Conservation (phyloP, 2,888 invertebrate genomes). For the Agrochola lota region DNA sequence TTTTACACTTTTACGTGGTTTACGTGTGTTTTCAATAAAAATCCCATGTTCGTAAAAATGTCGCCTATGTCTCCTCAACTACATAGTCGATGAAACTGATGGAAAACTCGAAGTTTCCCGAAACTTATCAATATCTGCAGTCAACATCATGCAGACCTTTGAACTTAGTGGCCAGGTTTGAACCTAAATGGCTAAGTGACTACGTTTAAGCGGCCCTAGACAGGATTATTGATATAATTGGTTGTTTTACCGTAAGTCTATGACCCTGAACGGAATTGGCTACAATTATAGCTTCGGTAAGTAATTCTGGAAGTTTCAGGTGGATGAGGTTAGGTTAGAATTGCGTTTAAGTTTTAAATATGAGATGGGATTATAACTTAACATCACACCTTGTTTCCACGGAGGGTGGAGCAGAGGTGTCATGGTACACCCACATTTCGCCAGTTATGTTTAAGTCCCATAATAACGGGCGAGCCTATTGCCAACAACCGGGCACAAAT, state of each 20-base stretch:
- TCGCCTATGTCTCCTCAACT: background rate
- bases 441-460: too few relatives aligned
- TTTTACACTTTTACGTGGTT: background rate
- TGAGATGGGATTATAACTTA: too few relatives aligned
- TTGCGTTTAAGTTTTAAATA: background rate
- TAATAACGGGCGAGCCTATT: too few relatives aligned
- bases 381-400: too few relatives aligned
- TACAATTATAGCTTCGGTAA: conserved; percentile 8
- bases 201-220: conserved; percentile 16
- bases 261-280: conserved; percentile 12
- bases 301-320: background rate
- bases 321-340: background rate
- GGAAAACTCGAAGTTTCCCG: background rate
- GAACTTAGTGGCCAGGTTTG: conserved; percentile 5
- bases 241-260: conserved; percentile 15
- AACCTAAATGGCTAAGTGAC: conserved; percentile 21
- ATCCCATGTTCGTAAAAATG: background rate
- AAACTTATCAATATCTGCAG: background rate
- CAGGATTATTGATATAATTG: conserved; percentile 52
- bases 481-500: too few relatives aligned
- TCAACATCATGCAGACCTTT: conserved; percentile 8
- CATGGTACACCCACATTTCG: too few relatives aligned
- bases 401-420: too few relatives aligned
- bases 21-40: background rate
- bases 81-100: background rate